Base-by-base conservation (phyloP, 2,888 invertebrate genomes). In the Drosophila antonietae region DNA sequence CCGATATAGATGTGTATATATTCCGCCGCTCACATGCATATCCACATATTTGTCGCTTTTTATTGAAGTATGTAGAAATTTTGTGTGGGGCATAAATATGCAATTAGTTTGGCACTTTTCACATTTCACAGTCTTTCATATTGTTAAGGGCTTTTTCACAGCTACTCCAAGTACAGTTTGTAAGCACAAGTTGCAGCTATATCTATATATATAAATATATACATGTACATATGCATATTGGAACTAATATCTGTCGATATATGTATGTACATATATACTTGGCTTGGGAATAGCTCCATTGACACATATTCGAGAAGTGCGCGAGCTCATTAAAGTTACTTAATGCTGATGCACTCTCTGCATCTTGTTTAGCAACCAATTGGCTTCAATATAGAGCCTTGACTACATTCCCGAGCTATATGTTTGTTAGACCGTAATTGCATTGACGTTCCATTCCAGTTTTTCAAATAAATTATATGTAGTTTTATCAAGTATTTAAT, bases 291-390 rank as follows among this genome's bases (percentile, higher is more conserved):
- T 73, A 73, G 69, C 55, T 46, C 77, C 65, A 82, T 80, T 82
- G 80, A 80, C 80, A 80, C 68, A 80, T 80, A 70, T 80, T 80
- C 65, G 61, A 76, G 70, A 67, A 80, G 83, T 80, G 83, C 83
- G 68, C 64, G 53, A 61, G 67, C 65, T 82, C 80, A 80, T 82
- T 82, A 80, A 73, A 58, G 68, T 76, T 76, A 64, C 83, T 80
- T 76, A 80, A 80, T 57, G 61, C 78, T 49, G 66, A 66, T 68
- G 78, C 74, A 78, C 81, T 78, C 78, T 80, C 73, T 65, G 78
- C 78, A 73, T 53, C 61, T 63, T 63, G 68, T 67, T 77, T 61
- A 66, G 61, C 58, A 76, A 51, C 56, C 53, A 51, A 61, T 20
- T 44, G 37, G 31, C 59, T 33, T 20, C 43, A 44, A 14, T 57